Evolutionary conservation across 2,888 invertebrate species (phyloP).

Genomic region (Drosophila emarginata): DNA sequence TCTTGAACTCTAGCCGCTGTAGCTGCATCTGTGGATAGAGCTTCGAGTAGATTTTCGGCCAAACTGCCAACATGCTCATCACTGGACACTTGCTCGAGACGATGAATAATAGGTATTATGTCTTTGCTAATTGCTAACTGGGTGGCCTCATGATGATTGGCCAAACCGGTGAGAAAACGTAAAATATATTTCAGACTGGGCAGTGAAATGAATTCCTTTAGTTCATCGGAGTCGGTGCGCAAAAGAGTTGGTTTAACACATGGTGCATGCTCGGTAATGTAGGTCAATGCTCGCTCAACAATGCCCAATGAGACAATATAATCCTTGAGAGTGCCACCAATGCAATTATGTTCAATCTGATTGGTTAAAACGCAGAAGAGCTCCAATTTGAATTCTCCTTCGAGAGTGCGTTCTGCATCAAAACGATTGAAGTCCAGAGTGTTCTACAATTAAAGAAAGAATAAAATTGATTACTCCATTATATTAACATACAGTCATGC

Average conservation of each 20-base stretch:
- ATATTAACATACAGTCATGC: not conserved
- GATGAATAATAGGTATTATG: slow-evolving; percentile 96
- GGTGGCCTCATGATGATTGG: slow-evolving; percentile 94
- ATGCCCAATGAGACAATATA: slow-evolving; percentile 93
- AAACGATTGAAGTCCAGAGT: slow-evolving; percentile 84
- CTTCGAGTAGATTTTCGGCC: slow-evolving; percentile 97
- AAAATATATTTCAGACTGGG: slow-evolving; percentile 97
- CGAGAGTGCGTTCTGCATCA: slow-evolving; percentile 90
- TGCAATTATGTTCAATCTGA: slow-evolving; percentile 95
- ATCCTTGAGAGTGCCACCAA: slow-evolving; percentile 96
- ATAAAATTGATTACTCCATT: not conserved
- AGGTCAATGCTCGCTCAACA: slow-evolving; percentile 90
- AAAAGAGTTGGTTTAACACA: slow-evolving; percentile 94
- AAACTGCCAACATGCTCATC: slow-evolving; percentile 98
- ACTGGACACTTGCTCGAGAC: slow-evolving; percentile 97
- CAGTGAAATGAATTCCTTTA: slow-evolving; percentile 97
- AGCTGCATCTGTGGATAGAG: slow-evolving; percentile 89
- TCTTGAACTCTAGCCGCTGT: slow-evolving; percentile 94
- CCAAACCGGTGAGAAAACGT: slow-evolving; percentile 95
- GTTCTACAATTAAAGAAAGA: slow-evolving; percentile 63
- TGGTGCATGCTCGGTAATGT: slow-evolving; percentile 93
- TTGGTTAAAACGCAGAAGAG: slow-evolving; percentile 95
- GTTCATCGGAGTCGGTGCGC: slow-evolving; percentile 94
- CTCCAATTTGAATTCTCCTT: slow-evolving; percentile 94
- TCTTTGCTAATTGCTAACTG: slow-evolving; percentile 94